phyloP scores from a whole-genome alignment of 2,888 invertebrate species.

The Cyrtodaria siliqua region DNA sequence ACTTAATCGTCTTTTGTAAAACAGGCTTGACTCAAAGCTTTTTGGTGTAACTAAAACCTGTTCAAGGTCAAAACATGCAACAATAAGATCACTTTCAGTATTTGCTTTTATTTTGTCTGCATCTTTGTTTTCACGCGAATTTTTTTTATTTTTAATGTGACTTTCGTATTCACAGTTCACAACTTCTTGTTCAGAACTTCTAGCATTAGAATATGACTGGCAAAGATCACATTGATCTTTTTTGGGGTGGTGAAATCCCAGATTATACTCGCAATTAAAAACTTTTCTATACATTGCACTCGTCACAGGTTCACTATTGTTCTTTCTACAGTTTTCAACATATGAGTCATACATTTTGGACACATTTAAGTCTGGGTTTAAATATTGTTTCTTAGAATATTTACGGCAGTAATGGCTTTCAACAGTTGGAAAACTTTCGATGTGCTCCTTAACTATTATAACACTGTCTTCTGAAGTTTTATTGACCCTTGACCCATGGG shows the following conservation, averaged over 20 bases:
- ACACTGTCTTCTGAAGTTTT: background rate
- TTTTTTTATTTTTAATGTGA: too few relatives aligned
- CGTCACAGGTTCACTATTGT: too few relatives aligned
- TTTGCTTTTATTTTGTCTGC: too few relatives aligned
- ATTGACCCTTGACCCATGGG: background rate
- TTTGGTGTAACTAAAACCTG: constrained; percentile 3
- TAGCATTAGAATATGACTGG: too few relatives aligned
- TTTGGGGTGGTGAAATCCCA: too few relatives aligned
- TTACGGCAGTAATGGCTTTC: constrained; percentile 11
- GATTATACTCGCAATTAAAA: background rate
- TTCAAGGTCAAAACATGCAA: constrained; percentile 8
- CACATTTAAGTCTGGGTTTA: background rate
- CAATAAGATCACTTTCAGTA: too few relatives aligned
- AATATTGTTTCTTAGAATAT: background rate
- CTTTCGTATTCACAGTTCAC: too few relatives aligned
- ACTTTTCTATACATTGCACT: too few relatives aligned
- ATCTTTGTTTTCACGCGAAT: too few relatives aligned
- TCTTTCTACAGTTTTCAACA: too few relatives aligned
- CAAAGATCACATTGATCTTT: too few relatives aligned
- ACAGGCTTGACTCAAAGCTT: constrained; percentile 5
- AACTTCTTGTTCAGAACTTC: too few relatives aligned
- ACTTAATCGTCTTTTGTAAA: constrained; percentile 8
- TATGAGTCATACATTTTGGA: background rate
- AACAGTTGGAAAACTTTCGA: background rate
- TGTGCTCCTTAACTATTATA: background rate